Evolutionary conservation across 2,888 invertebrate genomes (phyloP).

Genomic region (Coleophora deauratella): DNA sequence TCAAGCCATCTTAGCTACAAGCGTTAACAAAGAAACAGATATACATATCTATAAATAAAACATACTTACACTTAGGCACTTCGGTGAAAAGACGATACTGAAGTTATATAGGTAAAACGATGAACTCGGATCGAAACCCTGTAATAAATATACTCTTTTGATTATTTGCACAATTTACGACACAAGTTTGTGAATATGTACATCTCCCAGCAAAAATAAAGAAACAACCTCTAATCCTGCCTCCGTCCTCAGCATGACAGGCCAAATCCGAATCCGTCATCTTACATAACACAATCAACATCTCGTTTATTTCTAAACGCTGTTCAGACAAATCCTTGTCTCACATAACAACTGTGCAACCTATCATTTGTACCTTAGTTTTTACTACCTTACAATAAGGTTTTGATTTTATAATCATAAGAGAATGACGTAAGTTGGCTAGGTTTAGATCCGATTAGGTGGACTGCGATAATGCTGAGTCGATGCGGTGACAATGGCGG

Average conservation of each 20-base stretch:
- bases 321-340: slow-evolving; percentile 60
- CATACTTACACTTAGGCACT: too few relatives aligned
- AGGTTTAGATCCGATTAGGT: slow-evolving; percentile 61
- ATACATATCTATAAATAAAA: too few relatives aligned
- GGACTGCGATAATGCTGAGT: slow-evolving; percentile 57
- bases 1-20: too few relatives aligned
- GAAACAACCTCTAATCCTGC: slow-evolving; percentile 24
- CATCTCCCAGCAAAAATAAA: not conserved
- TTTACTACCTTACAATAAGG: slow-evolving; percentile 13
- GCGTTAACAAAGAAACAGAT: too few relatives aligned
- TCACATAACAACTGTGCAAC: slow-evolving; percentile 34
- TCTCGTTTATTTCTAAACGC: slow-evolving; percentile 64
- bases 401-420: slow-evolving; percentile 14
- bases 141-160: too few relatives aligned
- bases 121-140: too few relatives aligned
- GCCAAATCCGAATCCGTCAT: slow-evolving; percentile 47
- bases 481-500: slow-evolving; percentile 54
- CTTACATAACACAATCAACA: slow-evolving; percentile 64
- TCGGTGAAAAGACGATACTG: too few relatives aligned
- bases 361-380: too few relatives aligned
- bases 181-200: too few relatives aligned
- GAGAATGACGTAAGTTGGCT: slow-evolving; percentile 19
- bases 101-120: too few relatives aligned
- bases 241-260: slow-evolving; percentile 29
- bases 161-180: too few relatives aligned